phyloP scores from a whole-genome alignment of 2,797 vertebrate species.

The Mormyrops attenuatus region DNA sequence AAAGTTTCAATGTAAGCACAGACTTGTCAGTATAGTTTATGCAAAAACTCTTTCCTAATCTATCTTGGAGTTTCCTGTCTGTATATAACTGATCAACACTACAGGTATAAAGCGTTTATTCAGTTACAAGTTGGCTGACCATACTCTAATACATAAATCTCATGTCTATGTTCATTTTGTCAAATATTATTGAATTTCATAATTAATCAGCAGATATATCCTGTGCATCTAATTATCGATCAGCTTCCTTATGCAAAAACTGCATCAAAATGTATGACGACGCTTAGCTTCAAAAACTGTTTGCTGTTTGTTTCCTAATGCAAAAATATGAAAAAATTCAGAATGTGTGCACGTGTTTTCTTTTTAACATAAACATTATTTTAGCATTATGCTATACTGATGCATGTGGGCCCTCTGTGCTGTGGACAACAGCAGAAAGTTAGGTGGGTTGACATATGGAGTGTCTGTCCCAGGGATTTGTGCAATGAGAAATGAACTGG shows the following conservation, averaged over 20 bases:
- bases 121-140: conserved; percentile 68
- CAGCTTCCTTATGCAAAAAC: background rate
- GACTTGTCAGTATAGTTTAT: background rate
- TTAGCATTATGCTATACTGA: background rate
- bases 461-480: background rate
- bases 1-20: background rate
- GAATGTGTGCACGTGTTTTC: background rate
- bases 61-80: background rate
- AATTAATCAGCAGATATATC: background rate
- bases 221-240: background rate
- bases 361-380: background rate
- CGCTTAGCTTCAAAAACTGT: background rate
- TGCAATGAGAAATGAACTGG: background rate
- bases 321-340: background rate
- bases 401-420: background rate
- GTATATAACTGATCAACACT: background rate
- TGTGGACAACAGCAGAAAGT: background rate
- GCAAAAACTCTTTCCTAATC: background rate
- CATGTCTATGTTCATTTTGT: background rate
- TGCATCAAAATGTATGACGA: background rate
- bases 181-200: background rate
- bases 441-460: background rate
- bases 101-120: conserved; percentile 12
- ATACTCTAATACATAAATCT: conserved; percentile 44
- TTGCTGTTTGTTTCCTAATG: background rate